Base-by-base conservation (phyloP, 2,797 vertebrate species). In the Otolemur crassicaudatus region DNA sequence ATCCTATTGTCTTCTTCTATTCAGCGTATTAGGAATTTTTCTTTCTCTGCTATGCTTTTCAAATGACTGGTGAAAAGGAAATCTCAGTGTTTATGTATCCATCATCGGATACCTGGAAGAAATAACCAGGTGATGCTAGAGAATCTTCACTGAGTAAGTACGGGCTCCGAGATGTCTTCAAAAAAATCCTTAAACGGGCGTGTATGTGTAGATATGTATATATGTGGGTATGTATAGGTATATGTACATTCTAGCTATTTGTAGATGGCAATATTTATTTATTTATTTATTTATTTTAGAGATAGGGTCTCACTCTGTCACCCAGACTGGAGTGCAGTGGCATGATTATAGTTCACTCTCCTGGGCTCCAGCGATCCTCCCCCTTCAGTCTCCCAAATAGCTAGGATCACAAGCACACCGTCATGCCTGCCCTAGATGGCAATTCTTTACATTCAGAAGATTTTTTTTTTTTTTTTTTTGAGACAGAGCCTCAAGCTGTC, bases 1-100 rank as follows among this genome's bases (percentile, higher is more conserved):
- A 85, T 27, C 40, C 56, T 49, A 87, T 10, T 91, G 70, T 79
- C 23, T 80, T 94, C 20, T 89, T 87, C 34, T 92, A 73, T 69
- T 89, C 40, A 81, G 37, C 8, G 95, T 67, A 14, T 77, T 67
- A 95, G 61, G 37, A 67, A 76, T 77, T 70, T 70, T 82, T 20
- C 20, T 94, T 6, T 69, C 17, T 83, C 79, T 77, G 46, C 8
- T 65, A 27, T 82, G 77, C 31, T 91, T 61, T 86, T 96, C 34
- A 94, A 86, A 84, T 87, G 63, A 87, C 4, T 3, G 19, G 11
- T 73, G 9, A 79, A 87, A 92, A 69, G 23, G 91, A 77, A 79
- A 87, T 60, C 77, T 63, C 19, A 93, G 43, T 60, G 37, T 94
- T 85, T 81, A 70, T 75, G 13, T 5, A 73, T 31, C 16, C 5